Percentiles rank a stretch among this genome's conserved stretches.
Conservation (phyloP, 30 jellyfish, hydroid and myxozoan species). For the Rhopilema esculentum region DNA sequence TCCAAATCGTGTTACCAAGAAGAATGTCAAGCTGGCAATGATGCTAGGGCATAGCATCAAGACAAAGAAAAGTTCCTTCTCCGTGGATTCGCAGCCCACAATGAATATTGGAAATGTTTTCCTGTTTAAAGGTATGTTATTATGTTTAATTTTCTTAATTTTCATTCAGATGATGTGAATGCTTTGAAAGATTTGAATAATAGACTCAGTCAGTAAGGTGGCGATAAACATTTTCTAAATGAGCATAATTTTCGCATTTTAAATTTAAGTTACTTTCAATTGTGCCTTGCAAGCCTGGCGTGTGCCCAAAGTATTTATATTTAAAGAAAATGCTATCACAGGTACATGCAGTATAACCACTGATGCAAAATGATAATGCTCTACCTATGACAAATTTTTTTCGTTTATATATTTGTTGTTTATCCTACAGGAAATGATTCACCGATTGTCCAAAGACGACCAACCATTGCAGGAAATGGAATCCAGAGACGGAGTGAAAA, state of each 20-base stretch:
- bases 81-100: conserved; percentile 19
- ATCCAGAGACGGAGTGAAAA: conserved; percentile 29
- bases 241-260: background rate
- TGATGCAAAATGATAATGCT: no score
- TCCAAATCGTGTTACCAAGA: conserved; percentile 74
- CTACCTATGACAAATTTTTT: no score
- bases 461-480: conserved; percentile 8
- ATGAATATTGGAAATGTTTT: conserved; percentile 54
- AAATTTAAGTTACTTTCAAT: no score
- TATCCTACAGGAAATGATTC: conserved; percentile 94
- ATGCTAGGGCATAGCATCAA: conserved; percentile 91
- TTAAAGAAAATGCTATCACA: no score
- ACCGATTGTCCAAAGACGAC: conserved; percentile 36
- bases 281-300: no score
- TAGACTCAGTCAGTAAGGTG: no score
- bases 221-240: background rate
- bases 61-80: conserved; percentile 21
- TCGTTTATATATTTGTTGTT: no score
- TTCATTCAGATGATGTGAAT: background rate
- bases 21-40: conserved; percentile 69
- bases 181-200: background rate
- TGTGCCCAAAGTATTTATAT: no score
- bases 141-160: background rate
- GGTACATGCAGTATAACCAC: no score
- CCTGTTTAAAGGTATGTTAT: conserved; percentile 56